Base-by-base conservation (phyloP, 1,140 invertebrate genomes). In the Paraescarpia echinospica region DNA sequence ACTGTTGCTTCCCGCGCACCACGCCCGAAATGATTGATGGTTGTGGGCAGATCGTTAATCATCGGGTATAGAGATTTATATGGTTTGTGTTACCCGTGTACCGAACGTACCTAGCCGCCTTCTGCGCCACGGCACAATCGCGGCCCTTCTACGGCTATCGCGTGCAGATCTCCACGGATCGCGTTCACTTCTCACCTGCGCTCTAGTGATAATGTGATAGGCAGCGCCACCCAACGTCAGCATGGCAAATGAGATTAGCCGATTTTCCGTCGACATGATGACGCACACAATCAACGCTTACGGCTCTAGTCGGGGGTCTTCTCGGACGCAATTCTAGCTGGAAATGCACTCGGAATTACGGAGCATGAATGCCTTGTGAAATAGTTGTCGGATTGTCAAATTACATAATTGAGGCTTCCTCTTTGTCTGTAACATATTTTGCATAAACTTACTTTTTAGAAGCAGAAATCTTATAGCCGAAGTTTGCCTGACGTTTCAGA, bases 191-290 rank as follows among this genome's bases (percentile, higher is more conserved):
- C 59, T 77, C 59, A 77, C 59, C 59, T 77, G 59, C 59, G 27
- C 59, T 27, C 59, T 2, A 77, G 59, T 27, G 0, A 77, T 77
- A 77, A 77, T 77, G 59, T 77, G 59, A 77, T 31, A 31, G 59
- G 59, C 59, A 77, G 59, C 59, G 59, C 59, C 59, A 77, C 59
- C 59, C 59, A 77, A 77, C 59, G 59, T 77, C 59, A 77, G 59
- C 59, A 77, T 77, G 59, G 27, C 22, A 77, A 77, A 77, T 77
- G 59, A 77, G 59, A 77, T 77, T 77, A 77, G 59, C 59, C 8
- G 59, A 77, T 77, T 77, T 5, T 77, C 12, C 59, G 12, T 77
- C 41, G 12, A 41, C 4, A 41, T 12, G 41, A 4, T 12, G 41
- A 12, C 41, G 59, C 59, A 77, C 2, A 77, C 59, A 77, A 77